Conservation (phyloP, 2,113 vertebrate species). For the Daphoenositta chrysoptera region DNA sequence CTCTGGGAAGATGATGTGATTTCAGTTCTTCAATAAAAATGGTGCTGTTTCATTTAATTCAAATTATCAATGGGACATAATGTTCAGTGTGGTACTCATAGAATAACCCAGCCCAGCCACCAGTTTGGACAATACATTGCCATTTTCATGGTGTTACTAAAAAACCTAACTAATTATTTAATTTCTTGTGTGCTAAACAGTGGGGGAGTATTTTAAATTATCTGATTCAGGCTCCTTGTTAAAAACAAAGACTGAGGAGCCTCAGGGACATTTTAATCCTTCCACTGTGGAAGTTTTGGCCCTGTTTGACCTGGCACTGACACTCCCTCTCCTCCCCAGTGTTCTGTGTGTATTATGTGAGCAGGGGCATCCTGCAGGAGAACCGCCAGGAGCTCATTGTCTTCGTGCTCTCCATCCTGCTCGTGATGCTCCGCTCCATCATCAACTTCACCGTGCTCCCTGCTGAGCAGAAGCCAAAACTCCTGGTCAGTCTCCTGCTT, state of each 20-base stretch:
- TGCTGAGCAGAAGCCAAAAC: constrained; percentile 41
- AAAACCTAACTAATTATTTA: background rate
- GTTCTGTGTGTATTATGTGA: constrained; percentile 85
- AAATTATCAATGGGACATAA: background rate
- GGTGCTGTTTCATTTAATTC: background rate
- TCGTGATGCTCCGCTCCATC: constrained; percentile 79
- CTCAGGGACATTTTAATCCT: accelerated
- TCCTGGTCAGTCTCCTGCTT: constrained; percentile 67
- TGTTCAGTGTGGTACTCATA: background rate
- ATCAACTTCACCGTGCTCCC: constrained; percentile 77
- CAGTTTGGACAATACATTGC: background rate
- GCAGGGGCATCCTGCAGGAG: constrained; percentile 83
- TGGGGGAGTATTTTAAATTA: background rate
- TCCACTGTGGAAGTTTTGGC: background rate
- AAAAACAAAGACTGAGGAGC: background rate
- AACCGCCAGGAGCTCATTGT: constrained; percentile 81
- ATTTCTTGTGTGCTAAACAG: background rate
- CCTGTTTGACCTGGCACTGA: background rate
- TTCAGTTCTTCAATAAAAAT: background rate
- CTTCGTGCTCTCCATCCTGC: constrained; percentile 75
- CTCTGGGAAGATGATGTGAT: background rate
- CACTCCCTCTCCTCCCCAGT: constrained; percentile 29
- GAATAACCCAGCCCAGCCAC: background rate
- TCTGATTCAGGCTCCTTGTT: background rate
- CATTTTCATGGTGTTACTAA: background rate